Percentiles rank a stretch among this genome's conserved stretches.
phyloP scores from a whole-genome alignment of 2,113 vertebrate genomes.

The Plecturocebus donacophilus region DNA sequence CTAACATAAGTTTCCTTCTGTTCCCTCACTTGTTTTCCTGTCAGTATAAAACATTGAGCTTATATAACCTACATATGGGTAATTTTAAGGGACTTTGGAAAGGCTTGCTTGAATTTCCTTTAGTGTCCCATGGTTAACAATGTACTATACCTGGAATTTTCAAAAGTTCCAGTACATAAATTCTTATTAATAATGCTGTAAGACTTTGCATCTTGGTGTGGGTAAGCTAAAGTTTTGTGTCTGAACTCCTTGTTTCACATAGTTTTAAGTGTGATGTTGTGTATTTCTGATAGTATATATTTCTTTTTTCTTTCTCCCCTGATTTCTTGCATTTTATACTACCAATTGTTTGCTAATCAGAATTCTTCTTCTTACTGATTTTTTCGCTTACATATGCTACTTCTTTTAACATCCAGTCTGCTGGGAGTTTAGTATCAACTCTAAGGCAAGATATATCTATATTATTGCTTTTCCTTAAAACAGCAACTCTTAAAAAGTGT shows the following conservation, averaged over 20 bases:
- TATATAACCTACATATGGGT: not conserved
- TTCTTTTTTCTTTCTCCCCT: not conserved
- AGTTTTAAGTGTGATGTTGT: not conserved
- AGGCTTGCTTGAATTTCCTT: not conserved
- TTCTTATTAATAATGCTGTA: not conserved
- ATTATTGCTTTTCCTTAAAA: not conserved
- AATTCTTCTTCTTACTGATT: conserved; percentile 12
- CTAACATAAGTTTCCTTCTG: not conserved
- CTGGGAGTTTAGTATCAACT: not conserved
- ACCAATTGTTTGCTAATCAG: not conserved
- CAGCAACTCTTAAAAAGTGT: not conserved
- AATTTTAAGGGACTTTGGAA: conserved; percentile 4
- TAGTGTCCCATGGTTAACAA: not conserved
- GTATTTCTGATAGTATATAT: not conserved
- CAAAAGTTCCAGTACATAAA: not conserved
- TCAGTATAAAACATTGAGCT: not conserved
- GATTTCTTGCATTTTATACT: conserved; percentile 24
- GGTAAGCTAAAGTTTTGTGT: not conserved
- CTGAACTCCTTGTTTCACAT: conserved; percentile 27
- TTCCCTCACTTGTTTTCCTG: not conserved
- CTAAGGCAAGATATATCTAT: not conserved
- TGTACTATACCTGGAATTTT: not conserved
- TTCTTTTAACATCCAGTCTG: not conserved
- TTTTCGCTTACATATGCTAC: not conserved
- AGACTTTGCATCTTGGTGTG: not conserved